Conservation (phyloP, 2,797 vertebrate species). For the Melanotaenia nigrans region DNA sequence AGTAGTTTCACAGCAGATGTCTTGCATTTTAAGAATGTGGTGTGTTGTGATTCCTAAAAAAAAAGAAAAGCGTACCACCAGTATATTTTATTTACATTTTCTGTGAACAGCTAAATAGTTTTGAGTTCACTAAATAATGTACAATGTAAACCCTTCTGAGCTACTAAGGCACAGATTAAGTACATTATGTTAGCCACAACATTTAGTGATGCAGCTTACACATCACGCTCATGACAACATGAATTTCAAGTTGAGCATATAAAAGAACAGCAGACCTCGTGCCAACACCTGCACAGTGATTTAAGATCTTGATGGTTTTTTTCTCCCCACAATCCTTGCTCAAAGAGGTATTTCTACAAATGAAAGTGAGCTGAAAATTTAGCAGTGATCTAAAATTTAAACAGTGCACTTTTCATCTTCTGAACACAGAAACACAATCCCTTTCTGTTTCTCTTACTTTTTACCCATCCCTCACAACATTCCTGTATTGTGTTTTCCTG, state of each 20-base stretch:
- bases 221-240: not conserved
- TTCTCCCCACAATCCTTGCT: conserved; percentile 11
- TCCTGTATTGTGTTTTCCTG: conserved; percentile 27
- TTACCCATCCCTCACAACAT: conserved; percentile 6
- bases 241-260: conserved; percentile 9
- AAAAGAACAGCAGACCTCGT: not conserved
- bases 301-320: conserved; percentile 5
- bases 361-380: conserved; percentile 12
- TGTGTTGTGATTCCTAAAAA: not conserved
- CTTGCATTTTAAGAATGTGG: not conserved
- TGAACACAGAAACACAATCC: conserved; percentile 20
- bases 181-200: not conserved
- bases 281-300: conserved; percentile 6
- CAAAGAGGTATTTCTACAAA: not conserved
- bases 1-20: not conserved
- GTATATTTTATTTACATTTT: not conserved
- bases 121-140: not conserved
- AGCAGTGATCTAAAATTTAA: not conserved
- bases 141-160: not conserved
- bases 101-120: not conserved
- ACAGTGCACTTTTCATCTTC: conserved; percentile 17
- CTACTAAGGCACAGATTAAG: not conserved
- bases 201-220: not conserved
- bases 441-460: not conserved
- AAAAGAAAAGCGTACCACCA: conserved; percentile 1